These are phyloP conservation scores for Tetragonula clypearis DNA, from an alignment of 1,140 invertebrate genomes.

Conservation along the genomic window DNA sequence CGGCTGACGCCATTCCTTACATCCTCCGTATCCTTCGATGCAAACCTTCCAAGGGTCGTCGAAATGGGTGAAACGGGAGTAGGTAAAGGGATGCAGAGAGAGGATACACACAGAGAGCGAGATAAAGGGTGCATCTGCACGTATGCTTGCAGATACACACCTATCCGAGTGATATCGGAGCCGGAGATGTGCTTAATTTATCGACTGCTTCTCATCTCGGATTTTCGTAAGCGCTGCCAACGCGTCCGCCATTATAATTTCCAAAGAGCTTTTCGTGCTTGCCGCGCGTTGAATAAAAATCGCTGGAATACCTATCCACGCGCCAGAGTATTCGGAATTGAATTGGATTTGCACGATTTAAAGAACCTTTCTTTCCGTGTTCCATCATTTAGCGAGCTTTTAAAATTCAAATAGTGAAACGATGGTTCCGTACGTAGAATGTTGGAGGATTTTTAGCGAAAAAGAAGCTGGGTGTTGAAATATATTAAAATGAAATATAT, in stretches of 20 bases:
- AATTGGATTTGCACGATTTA: background rate
- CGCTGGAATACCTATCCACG: too few species aligned
- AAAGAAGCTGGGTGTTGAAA: background rate
- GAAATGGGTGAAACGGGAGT: slow-evolving; percentile 5
- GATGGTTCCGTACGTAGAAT: background rate
- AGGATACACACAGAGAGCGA: background rate
- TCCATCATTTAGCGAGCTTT: background rate
- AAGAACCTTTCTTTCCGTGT: background rate
- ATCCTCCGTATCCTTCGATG: background rate
- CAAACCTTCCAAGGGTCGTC: slow-evolving; percentile 24
- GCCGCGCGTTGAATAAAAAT: background rate
- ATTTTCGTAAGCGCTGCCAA: slow-evolving; percentile 22
- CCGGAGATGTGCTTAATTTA: slow-evolving; percentile 44
- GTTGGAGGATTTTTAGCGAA: background rate
- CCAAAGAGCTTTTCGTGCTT: background rate
- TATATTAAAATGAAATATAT: too few species aligned
- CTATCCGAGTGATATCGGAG: slow-evolving; percentile 22
- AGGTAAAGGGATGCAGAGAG: background rate
- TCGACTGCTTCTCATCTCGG: slow-evolving; percentile 6
- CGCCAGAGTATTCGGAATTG: too few species aligned
- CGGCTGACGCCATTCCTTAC: slow-evolving; percentile 8
- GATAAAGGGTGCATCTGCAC: slow-evolving; percentile 37
- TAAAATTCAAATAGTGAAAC: background rate
- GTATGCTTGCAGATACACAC: background rate
- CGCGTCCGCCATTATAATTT: slow-evolving; percentile 15